A percentile compares a stretch with the other conserved stretches of the same genome.
These are phyloP conservation scores for Buathra laborator DNA, from an alignment of 2,888 invertebrate genomes.

Conservation along the genomic window DNA sequence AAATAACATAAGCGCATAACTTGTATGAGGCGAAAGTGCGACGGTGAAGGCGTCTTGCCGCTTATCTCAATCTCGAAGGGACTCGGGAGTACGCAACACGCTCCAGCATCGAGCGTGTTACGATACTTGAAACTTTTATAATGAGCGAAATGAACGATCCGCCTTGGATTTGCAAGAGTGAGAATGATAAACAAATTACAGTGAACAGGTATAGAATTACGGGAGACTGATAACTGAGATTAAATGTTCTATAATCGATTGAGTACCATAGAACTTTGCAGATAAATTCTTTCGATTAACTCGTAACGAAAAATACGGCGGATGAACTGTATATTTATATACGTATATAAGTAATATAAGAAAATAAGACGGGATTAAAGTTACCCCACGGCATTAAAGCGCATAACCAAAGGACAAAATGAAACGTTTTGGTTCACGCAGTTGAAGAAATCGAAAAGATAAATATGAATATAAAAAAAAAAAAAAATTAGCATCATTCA, in stretches of 20 bases:
- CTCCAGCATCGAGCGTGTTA: constrained; percentile 4
- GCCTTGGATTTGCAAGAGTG: background rate
- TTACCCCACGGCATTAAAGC: background rate
- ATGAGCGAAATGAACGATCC: background rate
- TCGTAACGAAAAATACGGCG: no score
- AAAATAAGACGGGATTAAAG: background rate
- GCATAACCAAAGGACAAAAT: background rate
- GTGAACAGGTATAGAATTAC: background rate
- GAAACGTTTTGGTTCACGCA: background rate
- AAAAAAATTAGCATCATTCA: constrained; percentile 37
- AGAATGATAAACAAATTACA: background rate
- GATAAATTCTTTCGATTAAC: no score
- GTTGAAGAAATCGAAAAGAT: constrained; percentile 43
- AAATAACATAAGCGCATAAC: constrained; percentile 30
- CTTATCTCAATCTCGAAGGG: constrained; percentile 18
- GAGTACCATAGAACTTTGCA: no score
- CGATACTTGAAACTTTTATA: constrained; percentile 5
- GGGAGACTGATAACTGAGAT: background rate
- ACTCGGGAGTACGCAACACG: background rate
- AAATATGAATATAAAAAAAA: constrained; percentile 59
- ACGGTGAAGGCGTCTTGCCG: background rate
- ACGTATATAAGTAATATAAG: no score
- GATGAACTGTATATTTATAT: no score
- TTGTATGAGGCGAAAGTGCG: constrained; percentile 69
- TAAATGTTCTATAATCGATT: background rate